phyloP scores from a whole-genome alignment of 2,888 invertebrate genomes.

The Eilema caniola region DNA sequence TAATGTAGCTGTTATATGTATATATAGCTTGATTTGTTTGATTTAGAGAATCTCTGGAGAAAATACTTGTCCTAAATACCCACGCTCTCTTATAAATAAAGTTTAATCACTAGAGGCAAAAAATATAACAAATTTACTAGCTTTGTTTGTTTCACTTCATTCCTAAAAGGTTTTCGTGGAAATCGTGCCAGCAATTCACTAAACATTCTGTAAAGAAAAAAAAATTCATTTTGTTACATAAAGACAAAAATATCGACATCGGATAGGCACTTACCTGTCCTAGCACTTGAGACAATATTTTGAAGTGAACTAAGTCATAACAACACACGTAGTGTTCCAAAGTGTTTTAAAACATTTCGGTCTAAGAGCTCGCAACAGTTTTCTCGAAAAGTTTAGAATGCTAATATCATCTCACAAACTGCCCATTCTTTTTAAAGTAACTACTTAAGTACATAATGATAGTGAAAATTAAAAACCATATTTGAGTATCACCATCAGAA shows the following conservation, averaged over 20 bases:
- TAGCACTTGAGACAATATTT: constrained; percentile 24
- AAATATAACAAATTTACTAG: neutral
- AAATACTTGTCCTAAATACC: neutral
- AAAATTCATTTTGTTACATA: neutral
- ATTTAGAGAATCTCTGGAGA: neutral
- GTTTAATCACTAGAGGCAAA: neutral
- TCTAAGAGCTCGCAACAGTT: constrained; percentile 6
- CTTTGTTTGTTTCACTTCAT: neutral
- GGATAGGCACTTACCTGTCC: constrained; percentile 27
- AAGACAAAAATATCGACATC: neutral
- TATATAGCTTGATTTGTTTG: neutral
- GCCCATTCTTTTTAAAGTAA: neutral
- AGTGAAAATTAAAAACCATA: constrained; percentile 20
- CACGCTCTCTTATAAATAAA: neutral
- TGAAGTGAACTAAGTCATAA: constrained; percentile 39
- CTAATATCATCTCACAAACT: neutral
- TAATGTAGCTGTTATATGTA: too few relatives aligned
- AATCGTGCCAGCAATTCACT: neutral
- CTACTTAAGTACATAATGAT: neutral
- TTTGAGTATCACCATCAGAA: constrained; percentile 18
- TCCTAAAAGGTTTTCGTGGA: neutral
- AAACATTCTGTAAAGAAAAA: neutral
- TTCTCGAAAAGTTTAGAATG: constrained; percentile 22
- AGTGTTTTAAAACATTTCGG: neutral
- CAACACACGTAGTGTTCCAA: constrained; percentile 13